A percentile compares a stretch with the other conserved stretches of the same genome.
Conservation (phyloP, 2,113 vertebrate species). For the Agapornis roseicollis region DNA sequence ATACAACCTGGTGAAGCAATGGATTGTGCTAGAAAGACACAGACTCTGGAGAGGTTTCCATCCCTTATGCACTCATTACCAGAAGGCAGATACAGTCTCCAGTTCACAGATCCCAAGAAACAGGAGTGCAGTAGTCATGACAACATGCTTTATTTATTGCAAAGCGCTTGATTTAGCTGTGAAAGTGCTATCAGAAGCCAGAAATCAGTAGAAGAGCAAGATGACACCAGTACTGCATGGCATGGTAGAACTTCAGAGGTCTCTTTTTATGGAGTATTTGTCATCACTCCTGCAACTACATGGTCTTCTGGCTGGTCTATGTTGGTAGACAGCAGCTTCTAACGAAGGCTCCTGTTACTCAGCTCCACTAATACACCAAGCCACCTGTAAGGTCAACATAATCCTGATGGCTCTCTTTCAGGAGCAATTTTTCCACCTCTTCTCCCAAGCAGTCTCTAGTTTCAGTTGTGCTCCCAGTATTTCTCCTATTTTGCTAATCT, state of each 20-base stretch:
- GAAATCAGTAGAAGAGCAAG: not conserved
- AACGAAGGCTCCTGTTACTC: not conserved
- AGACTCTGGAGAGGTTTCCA: not conserved
- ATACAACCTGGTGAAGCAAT: not conserved
- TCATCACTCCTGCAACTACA: not conserved
- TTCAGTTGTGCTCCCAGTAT: not conserved
- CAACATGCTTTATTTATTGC: not conserved
- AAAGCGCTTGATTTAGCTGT: slow-evolving; percentile 39
- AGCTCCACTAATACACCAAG: not conserved
- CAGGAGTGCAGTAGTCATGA: not conserved
- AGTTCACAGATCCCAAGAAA: not conserved
- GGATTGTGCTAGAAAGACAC: not conserved
- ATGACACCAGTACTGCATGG: not conserved
- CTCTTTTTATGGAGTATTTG: not conserved
- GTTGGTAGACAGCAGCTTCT: not conserved
- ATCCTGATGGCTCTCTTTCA: not conserved
- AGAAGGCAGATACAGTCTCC: not conserved
- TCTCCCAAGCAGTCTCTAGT: not conserved
- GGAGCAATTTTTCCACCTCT: not conserved
- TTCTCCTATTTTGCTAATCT: not conserved
- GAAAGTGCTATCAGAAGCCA: not conserved
- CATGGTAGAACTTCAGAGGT: not conserved
- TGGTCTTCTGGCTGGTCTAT: not conserved
- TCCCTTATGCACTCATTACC: slow-evolving; percentile 8
- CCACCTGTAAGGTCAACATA: not conserved